Percentiles rank a stretch among this genome's conserved stretches.
phyloP scores from a whole-genome alignment of 2,888 invertebrate species.

The Euspilapteryx auroguttella region DNA sequence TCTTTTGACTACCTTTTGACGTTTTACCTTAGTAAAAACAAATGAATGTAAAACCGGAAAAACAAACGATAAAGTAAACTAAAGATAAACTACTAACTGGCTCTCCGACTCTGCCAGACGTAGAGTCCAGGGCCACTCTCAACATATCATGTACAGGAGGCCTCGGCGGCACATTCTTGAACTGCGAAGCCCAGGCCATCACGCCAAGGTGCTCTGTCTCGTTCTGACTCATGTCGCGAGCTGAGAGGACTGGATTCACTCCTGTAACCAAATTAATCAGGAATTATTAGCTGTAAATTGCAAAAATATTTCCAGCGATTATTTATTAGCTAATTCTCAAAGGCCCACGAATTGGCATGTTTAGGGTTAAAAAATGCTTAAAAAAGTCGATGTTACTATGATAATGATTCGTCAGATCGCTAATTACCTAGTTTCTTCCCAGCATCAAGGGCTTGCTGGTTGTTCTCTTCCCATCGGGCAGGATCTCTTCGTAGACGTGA shows the following conservation, averaged over 20 bases:
- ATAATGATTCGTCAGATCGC: too few relatives aligned
- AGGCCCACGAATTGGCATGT: too few relatives aligned
- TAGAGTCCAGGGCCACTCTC: conserved; percentile 77
- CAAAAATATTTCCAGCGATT: too few relatives aligned
- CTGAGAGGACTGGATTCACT: conserved; percentile 86
- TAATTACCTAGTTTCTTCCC: conserved; percentile 65
- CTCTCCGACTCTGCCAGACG: conserved; percentile 84
- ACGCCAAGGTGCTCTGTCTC: conserved; percentile 96
- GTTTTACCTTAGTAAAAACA: background rate
- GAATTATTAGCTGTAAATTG: background rate
- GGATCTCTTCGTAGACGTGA: conserved; percentile 78
- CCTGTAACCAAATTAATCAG: conserved; percentile 35
- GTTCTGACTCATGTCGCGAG: conserved; percentile 92
- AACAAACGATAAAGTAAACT: background rate
- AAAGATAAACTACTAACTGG: conserved; percentile 61
- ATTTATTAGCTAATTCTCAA: too few relatives aligned
- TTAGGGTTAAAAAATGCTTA: too few relatives aligned
- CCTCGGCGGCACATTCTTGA: conserved; percentile 85
- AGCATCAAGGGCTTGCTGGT: conserved; percentile 75
- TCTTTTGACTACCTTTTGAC: too few relatives aligned
- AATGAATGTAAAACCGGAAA: background rate
- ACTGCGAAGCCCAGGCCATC: conserved; percentile 95
- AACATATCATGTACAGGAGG: conserved; percentile 83
- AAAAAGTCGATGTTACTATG: too few relatives aligned
- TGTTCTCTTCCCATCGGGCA: conserved; percentile 79